Evolutionary conservation across 2,113 vertebrate species (phyloP), one percentile per base, ranked within the genome.

Genomic region (Zosterops hypoxanthus): DNA sequence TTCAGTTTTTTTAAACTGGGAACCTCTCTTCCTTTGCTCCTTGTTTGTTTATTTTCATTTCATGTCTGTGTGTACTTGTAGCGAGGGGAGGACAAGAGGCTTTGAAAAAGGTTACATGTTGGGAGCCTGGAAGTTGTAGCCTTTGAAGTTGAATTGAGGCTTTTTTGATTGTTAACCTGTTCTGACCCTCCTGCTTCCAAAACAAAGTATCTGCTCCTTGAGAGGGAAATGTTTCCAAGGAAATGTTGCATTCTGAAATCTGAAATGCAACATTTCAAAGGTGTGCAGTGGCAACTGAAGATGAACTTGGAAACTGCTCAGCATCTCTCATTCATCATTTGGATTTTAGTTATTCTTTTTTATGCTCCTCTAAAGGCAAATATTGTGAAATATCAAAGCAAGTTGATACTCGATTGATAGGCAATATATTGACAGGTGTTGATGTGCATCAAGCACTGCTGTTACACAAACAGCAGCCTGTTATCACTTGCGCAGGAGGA

Each of bases 11-110:
- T 81, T 70, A 85, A 86, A 78, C 73, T 91, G 89, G 52, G 96
- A 95, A 92, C 83, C 65, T 93, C 66, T 92, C 61, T 80, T 91
- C 79, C 91, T 91, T 91, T 95, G 39, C 86, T 88, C 92, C 66
- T 69, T 29, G 23, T 73, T 92, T 61, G 69, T 92, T 96, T 97
- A 57, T 96, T 95, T 94, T 92, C 36, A 5, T 86, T 95, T 60
- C 0, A 2, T 92, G 79, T 93, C 80, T 96, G 64, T 88, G 92
- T 95, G 83, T 96, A 86, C 70, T 72, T 50, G 56, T 22, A 64
- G 92, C 46, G 44, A 91, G 60, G 60, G 72, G 59, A 84, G 68
- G 68, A 92, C 72, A 49, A 84, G 47, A 87, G 85, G 75, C 76
- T 96, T 83, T 17, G 8, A 44, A 81, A 94, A 95, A 88, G 24